Evolutionary conservation across 2,888 invertebrate genomes (phyloP).

Genomic region (Girardia tigrina): DNA sequence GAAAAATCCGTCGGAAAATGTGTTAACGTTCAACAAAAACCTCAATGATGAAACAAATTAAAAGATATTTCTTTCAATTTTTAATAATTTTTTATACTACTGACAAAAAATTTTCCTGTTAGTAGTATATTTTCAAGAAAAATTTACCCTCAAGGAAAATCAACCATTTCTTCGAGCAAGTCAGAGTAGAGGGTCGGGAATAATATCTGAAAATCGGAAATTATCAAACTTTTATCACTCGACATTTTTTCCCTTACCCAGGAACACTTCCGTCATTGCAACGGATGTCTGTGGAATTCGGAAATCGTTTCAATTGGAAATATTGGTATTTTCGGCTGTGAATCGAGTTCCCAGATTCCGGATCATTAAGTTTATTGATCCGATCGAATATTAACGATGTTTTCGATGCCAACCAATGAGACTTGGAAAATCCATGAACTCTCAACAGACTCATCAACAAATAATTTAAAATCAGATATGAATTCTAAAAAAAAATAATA

Average conservation of each 20-base stretch:
- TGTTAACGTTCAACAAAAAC: neutral
- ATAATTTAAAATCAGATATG: neutral
- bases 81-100: neutral
- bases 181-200: neutral
- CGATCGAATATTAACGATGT: neutral
- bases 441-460: neutral
- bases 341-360: neutral
- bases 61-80: neutral
- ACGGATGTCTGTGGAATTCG: neutral
- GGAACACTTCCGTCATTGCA: constrained; percentile 23
- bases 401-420: neutral
- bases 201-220: constrained; percentile 6
- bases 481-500: too few species aligned
- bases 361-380: constrained; percentile 6
- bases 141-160: neutral
- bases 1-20: neutral
- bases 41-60: too few species aligned
- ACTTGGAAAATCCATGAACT: neutral
- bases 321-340: neutral
- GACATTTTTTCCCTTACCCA: neutral
- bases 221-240: neutral
- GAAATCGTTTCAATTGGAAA: neutral
- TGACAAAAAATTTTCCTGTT: neutral
- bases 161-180: neutral
- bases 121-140: neutral